Conservation (phyloP, 2,113 vertebrate species). For the Amphiprion ocellaris region DNA sequence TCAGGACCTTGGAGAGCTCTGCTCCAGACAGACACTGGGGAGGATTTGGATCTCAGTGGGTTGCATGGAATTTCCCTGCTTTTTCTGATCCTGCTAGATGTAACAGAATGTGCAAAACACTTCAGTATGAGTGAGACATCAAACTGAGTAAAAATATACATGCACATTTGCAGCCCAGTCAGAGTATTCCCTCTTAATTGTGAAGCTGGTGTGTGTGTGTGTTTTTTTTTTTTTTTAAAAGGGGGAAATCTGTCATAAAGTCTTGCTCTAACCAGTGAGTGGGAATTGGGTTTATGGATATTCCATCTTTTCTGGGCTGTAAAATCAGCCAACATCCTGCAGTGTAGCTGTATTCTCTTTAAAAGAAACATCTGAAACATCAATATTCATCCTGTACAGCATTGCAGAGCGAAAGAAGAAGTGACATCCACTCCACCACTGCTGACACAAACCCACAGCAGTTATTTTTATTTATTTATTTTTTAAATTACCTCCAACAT, state of each 20-base stretch:
- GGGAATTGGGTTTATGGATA: background rate
- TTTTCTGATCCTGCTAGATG: background rate
- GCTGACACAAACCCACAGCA: no score
- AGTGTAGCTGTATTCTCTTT: background rate
- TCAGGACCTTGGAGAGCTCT: constrained; percentile 80
- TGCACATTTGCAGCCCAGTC: background rate
- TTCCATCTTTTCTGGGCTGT: background rate
- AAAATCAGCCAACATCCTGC: background rate
- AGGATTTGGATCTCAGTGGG: background rate
- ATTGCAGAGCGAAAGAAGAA: background rate
- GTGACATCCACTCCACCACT: no score
- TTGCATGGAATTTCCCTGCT: background rate
- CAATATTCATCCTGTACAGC: background rate
- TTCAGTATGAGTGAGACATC: no score
- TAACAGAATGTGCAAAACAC: background rate
- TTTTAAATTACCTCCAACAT: background rate
- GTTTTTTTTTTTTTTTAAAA: background rate
- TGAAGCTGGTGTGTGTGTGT: constrained; percentile 6
- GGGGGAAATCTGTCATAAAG: background rate
- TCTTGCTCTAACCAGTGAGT: background rate
- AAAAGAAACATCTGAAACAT: background rate
- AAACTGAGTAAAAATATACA: background rate
- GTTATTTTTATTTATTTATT: background rate
- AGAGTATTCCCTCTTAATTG: background rate
- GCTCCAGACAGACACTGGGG: no score